Evolutionary conservation across 2,888 invertebrate genomes (phyloP), one percentile per base, ranked within the genome.

Genomic region (Orchesellides sinensis): DNA sequence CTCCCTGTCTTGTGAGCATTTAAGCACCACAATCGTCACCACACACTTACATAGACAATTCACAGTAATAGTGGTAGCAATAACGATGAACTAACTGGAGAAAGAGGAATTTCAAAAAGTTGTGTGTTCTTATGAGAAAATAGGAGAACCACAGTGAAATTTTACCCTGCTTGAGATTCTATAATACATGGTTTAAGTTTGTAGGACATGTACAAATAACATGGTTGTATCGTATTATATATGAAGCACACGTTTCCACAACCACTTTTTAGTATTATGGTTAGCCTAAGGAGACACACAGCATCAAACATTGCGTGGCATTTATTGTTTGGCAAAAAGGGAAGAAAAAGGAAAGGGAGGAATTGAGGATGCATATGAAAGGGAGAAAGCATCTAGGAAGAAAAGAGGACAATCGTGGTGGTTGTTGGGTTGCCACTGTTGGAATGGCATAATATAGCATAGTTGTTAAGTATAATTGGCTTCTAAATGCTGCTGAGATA

Each of bases 401-500:
- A 79, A 65, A 47, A 54, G 61, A 73, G 25, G 70, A 66, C 81
- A 40, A 70, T 29, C 52, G n/a, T 49, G 59, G 49, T 59, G n/a
- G 66, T 66, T 63, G 49, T 79, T 65, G 40, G 23, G 59, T 68
- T 74, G 74, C 68, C 66, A 68, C 66, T 27, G 45, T 72, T 79
- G 63, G 61, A 79, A 79, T 63, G 70, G 70, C 81, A 81, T 73
- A 81, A 74, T 81, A 74, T 74, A 81, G 74, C 81, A 68, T 75
- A 75, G 78, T 83, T 84, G 84, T 86, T 82, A 85, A 80, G 80
- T 85, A 85, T 87, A 87, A 87, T 87, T 87, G 87, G 85, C 86
- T 86, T 82, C 85, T 85, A 86, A 86, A 85, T 86, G 85, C 84
- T 84, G 81, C 83, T 84, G 85, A 86, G 86, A 87, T 87, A 87